Conservation (phyloP, 2,888 invertebrate species). For the Cerastis rubricosa region DNA sequence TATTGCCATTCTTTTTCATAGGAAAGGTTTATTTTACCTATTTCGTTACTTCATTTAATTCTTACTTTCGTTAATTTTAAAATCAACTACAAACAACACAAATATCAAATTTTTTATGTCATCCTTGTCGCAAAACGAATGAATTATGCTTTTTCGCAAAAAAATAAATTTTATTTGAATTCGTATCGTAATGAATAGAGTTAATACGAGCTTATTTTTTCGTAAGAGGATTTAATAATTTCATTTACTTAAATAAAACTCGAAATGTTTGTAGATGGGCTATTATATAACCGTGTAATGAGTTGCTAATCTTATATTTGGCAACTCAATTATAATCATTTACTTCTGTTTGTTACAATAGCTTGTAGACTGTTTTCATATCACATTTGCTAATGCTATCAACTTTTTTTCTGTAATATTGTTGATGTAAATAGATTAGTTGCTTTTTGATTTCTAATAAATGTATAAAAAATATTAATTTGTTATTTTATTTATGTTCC, state of each 20-base stretch:
- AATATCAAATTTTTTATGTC: too few species aligned
- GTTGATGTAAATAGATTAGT: conserved; percentile 15
- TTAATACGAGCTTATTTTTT: not conserved
- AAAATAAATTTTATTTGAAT: not conserved
- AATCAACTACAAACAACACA: too few species aligned
- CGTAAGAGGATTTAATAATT: not conserved
- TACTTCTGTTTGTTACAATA: not conserved
- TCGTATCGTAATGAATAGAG: not conserved
- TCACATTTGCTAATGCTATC: conserved; percentile 4
- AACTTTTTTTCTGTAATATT: conserved; percentile 9
- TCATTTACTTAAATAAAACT: not conserved
- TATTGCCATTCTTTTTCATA: too few species aligned
- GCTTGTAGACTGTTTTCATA: not conserved
- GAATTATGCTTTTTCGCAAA: conserved; percentile 10
- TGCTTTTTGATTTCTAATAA: conserved; percentile 46
- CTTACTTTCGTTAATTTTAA: too few species aligned
- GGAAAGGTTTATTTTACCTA: too few species aligned
- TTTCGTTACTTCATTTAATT: too few species aligned
- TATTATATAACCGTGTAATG: not conserved
- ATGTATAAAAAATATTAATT: conserved; percentile 14
- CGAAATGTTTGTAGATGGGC: not conserved
- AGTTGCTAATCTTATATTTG: not conserved
- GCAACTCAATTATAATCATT: not conserved
- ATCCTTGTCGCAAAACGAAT: too few species aligned
- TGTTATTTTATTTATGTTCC: not conserved